Evolutionary conservation across 2,888 invertebrate genomes (phyloP), one percentile per base, ranked within the genome.

Genomic region (Pristionchus japonicus): DNA sequence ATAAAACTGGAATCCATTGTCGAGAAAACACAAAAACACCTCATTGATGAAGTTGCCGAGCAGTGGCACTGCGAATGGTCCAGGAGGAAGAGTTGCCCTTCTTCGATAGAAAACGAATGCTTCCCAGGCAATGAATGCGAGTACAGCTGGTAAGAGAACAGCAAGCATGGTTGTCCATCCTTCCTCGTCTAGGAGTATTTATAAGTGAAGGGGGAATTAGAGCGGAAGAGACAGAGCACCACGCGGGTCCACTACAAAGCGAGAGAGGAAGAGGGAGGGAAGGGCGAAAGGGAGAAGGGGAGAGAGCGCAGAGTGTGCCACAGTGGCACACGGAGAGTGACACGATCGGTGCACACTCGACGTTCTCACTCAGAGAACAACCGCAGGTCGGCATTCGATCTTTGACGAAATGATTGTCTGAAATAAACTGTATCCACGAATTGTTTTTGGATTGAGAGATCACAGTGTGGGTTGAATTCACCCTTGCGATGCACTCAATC

Each of bases 1-100:
- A n/a, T n/a, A 34, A 74, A 23, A 7, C 6, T 11, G 61, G n/a
- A 23, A 7, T 6, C 11, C 61, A 61, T 61, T 61, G 17, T 17
- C n/a, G 61, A 61, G n/a, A n/a, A 23, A 7, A n/a, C 23, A 23
- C n/a, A 6, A 61, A 61, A 15, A 17, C 7, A 77, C 74, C 43
- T 15, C 74, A 77, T 77, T 77, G 74, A 77, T 77, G 74, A 37
- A 77, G 43, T 77, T 77, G 34, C 74, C 74, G 11, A 77, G 74
- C 23, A 77, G 4, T 11, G 74, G 74, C 40, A 77, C 74, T 77
- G 74, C 74, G 40, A 77, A 77, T 37, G 74, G 74, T 23, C 74
- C 74, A 1, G 74, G 40, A 6, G 74, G 74, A 23, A 77, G 43
- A 3, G 37, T 20, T 2, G 74, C 9, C 7, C 27, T 15, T 9